Percentiles rank a stretch among this genome's conserved stretches.
These are phyloP conservation scores for Nettapus auritus DNA, from an alignment of 2,113 vertebrate species.

Conservation along the genomic window DNA sequence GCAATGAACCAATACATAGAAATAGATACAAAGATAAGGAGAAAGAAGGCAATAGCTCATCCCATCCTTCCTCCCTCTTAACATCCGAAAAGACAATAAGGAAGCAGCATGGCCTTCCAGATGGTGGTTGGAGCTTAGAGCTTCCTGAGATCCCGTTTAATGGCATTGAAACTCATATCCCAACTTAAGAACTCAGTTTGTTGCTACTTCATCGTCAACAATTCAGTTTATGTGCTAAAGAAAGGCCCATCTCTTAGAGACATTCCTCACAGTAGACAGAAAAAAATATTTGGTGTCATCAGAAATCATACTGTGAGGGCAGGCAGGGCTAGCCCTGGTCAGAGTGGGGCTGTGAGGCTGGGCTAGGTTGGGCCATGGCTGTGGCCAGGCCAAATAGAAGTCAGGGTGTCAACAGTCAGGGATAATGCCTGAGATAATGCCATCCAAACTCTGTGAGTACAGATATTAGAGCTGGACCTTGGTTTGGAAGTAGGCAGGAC, in stretches of 20 bases:
- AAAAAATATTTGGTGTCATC: not conserved
- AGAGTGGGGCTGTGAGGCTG: no score
- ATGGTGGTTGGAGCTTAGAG: not conserved
- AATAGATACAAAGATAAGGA: not conserved
- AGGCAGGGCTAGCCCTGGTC: rapidly evolving
- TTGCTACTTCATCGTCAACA: not conserved
- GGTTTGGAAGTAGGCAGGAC: not conserved
- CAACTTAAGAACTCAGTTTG: not conserved
- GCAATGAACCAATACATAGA: not conserved
- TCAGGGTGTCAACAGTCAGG: not conserved
- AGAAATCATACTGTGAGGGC: not conserved
- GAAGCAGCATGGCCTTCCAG: not conserved
- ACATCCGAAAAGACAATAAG: not conserved
- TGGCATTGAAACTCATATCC: not conserved
- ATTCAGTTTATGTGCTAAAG: not conserved
- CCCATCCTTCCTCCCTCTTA: not conserved
- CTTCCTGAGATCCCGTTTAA: not conserved
- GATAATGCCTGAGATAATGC: rapidly evolving
- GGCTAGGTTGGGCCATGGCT: no score
- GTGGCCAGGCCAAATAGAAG: not conserved
- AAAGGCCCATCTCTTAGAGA: not conserved
- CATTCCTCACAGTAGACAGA: not conserved
- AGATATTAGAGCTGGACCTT: not conserved
- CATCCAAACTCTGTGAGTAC: not conserved
- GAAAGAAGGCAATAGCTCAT: not conserved